Evolutionary conservation across 2,888 invertebrate genomes (phyloP).

Genomic region (Sisyra terminalis): DNA sequence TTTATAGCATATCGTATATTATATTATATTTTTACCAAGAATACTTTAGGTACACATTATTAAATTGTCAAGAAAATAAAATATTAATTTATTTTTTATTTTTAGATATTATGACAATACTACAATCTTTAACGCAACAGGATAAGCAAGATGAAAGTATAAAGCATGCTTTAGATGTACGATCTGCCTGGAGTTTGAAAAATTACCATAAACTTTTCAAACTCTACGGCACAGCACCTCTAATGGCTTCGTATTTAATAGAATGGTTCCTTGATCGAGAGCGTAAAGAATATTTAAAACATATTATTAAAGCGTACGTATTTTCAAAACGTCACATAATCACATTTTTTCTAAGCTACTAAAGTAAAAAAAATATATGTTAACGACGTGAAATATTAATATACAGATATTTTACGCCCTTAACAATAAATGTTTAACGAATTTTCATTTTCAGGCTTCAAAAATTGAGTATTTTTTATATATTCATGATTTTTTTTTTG

Average conservation of each 20-base stretch:
- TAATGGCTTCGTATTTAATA: constrained; percentile 92
- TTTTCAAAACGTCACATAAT: constrained; percentile 14
- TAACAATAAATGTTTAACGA: constrained; percentile 2
- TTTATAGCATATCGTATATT: constrained; percentile 94
- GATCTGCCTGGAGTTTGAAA: constrained; percentile 84
- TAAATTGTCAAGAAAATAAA: constrained; percentile 7
- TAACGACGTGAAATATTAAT: too few relatives aligned
- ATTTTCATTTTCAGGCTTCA: constrained; percentile 3
- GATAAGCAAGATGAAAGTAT: constrained; percentile 72
- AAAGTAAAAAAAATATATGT: too few relatives aligned
- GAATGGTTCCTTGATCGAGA: constrained; percentile 97
- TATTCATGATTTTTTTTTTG: constrained; percentile 3
- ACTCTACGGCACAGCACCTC: constrained; percentile 74
- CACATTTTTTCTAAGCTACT: neutral
- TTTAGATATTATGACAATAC: constrained; percentile 83
- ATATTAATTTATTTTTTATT: constrained; percentile 16
- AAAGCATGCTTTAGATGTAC: constrained; percentile 69
- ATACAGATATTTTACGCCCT: too few relatives aligned
- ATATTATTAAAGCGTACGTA: constrained; percentile 95
- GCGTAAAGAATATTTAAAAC: constrained; percentile 78
- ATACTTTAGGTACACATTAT: constrained; percentile 64
- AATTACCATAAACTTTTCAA: constrained; percentile 89
- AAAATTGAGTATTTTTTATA: constrained; percentile 3
- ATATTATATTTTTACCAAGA: constrained; percentile 96
- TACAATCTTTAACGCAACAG: constrained; percentile 60